Percentiles rank a stretch among this genome's conserved stretches.
Conservation (phyloP, 2,888 invertebrate genomes). For the Taenaris catops region DNA sequence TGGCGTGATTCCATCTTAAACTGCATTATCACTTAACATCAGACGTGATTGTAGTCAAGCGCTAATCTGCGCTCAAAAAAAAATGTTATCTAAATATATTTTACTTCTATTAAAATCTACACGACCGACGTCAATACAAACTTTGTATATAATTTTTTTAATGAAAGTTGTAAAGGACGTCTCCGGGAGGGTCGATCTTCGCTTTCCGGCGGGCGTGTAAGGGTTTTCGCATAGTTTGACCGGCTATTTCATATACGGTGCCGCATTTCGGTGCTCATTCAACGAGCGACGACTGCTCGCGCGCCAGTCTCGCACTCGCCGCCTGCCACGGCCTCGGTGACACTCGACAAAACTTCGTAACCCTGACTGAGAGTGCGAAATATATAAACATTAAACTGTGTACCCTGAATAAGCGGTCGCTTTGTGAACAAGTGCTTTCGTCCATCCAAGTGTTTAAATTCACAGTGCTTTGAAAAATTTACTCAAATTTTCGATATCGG, state of each 20-base stretch:
- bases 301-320: constrained; percentile 65
- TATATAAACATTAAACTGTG: constrained; percentile 11
- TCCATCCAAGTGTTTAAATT: no score
- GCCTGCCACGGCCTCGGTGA: constrained; percentile 39
- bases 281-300: constrained; percentile 74
- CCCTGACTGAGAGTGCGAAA: constrained; percentile 24
- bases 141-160: background rate
- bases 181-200: constrained; percentile 53
- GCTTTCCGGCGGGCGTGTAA: constrained; percentile 60
- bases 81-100: no score
- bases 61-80: no score
- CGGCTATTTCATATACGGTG: constrained; percentile 76
- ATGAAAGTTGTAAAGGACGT: constrained; percentile 34
- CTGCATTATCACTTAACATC: no score
- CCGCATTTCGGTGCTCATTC: constrained; percentile 79
- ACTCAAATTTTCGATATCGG: constrained; percentile 39
- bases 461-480: constrained; percentile 40
- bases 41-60: no score
- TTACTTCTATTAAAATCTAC: no score
- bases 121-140: no score
- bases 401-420: constrained; percentile 19
- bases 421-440: constrained; percentile 40
- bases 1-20: no score
- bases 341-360: constrained; percentile 37
- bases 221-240: constrained; percentile 76